phyloP scores from a whole-genome alignment of 2,113 vertebrate genomes.

The Antechinus flavipes region DNA sequence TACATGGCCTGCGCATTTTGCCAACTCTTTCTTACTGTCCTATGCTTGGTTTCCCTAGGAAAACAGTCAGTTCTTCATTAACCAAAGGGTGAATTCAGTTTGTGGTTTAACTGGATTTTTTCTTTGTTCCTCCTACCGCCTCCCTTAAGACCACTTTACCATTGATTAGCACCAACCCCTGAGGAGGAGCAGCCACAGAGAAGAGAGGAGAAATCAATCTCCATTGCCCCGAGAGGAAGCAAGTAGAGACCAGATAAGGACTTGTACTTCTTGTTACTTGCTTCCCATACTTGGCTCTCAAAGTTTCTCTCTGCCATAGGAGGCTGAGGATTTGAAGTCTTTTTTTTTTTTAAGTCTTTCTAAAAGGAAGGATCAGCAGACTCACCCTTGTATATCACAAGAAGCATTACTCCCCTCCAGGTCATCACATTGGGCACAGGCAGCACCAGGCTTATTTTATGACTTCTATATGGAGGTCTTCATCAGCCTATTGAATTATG shows the following conservation, averaged over 20 bases:
- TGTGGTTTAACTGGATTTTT: background rate
- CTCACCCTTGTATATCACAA: background rate
- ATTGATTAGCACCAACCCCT: background rate
- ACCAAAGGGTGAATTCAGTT: background rate
- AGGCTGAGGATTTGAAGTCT: background rate
- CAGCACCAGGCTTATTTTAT: background rate
- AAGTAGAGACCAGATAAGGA: background rate
- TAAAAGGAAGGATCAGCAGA: background rate
- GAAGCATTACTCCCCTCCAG: background rate
- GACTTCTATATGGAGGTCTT: background rate
- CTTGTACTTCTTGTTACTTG: background rate
- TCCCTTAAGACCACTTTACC: background rate
- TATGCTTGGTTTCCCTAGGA: background rate
- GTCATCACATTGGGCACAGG: background rate
- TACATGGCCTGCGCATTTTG: background rate
- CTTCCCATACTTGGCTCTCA: too few relatives aligned
- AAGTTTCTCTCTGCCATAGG: background rate
- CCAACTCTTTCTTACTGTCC: background rate
- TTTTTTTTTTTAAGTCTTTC: background rate
- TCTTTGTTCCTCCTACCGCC: background rate
- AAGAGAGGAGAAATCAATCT: background rate
- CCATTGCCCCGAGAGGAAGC: background rate
- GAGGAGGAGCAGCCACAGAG: background rate
- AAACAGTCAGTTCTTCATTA: background rate
- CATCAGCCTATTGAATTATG: background rate